Evolutionary conservation across 2,797 vertebrate genomes (phyloP).

Genomic region (Nyctalus aviator): DNA sequence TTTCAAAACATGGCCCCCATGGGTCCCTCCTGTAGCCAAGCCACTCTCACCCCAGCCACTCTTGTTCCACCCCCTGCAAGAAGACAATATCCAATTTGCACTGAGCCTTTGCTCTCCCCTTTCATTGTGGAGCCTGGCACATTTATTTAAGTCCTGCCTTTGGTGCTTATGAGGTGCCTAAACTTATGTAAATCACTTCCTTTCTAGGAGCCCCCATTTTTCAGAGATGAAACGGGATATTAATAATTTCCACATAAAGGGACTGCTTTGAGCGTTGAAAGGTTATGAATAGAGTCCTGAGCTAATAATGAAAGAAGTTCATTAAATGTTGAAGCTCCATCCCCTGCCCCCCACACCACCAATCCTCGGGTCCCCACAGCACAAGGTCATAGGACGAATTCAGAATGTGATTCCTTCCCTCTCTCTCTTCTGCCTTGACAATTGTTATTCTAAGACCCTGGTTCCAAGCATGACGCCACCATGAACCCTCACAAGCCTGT

Average conservation of each 20-base stretch:
- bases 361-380: neutral
- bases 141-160: neutral
- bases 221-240: neutral
- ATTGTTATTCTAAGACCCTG: neutral
- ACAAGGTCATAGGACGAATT: neutral
- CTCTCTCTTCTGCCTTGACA: neutral
- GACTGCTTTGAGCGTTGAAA: neutral
- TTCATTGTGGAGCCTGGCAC: neutral
- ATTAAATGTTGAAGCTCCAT: neutral
- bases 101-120: neutral
- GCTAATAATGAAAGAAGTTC: slow-evolving; percentile 6
- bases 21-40: neutral
- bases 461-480: neutral
- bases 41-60: neutral
- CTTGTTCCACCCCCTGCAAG: neutral
- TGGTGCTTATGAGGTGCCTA: slow-evolving; percentile 17
- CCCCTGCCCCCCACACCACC: neutral
- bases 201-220: neutral
- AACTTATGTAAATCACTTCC: neutral
- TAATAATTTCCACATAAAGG: slow-evolving; percentile 45
- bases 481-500: neutral
- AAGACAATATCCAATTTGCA: neutral
- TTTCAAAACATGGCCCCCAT: neutral
- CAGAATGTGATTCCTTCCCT: slow-evolving; percentile 27
- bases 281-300: neutral